Conservation (phyloP, 2,113 vertebrate species). For the Cynopterus brachyotis region DNA sequence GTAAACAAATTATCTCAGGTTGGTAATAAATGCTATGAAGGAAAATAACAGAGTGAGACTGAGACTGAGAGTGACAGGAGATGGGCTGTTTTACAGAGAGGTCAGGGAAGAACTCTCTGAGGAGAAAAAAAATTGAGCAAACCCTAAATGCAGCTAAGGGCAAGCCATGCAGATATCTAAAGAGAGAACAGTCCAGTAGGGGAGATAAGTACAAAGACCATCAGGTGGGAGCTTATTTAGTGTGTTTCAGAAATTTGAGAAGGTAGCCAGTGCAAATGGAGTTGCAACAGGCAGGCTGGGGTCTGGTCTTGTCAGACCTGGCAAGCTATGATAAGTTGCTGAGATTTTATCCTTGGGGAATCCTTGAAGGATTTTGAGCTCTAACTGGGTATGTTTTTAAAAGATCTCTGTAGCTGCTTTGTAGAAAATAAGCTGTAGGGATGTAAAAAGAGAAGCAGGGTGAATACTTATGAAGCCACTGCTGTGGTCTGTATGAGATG, state of each 20-base stretch:
- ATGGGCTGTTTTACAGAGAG: not conserved
- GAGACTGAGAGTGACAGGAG: not conserved
- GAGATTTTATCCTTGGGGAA: not conserved
- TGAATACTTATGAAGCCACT: not conserved
- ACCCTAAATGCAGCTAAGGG: not conserved
- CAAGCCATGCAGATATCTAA: not conserved
- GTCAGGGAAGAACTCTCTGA: not conserved
- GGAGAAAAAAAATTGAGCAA: not conserved
- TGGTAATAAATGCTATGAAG: not conserved
- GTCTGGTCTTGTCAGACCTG: not conserved
- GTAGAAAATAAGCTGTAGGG: not conserved
- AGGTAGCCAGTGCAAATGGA: too few species aligned
- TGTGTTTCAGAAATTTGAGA: too few species aligned
- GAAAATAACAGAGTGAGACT: not conserved
- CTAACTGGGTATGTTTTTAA: not conserved
- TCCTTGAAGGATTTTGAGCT: not conserved
- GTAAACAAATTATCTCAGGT: not conserved
- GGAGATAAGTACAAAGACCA: not conserved
- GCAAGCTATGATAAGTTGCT: not conserved
- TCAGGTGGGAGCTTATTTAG: not conserved
- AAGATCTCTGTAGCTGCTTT: not conserved
- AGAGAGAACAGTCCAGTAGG: not conserved
- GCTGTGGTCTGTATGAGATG: rapidly evolving
- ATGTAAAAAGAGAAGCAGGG: not conserved
- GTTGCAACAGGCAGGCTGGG: not conserved